These are phyloP conservation scores for Conomelus anceps DNA, from an alignment of 2,888 invertebrate genomes.

Conservation along the genomic window DNA sequence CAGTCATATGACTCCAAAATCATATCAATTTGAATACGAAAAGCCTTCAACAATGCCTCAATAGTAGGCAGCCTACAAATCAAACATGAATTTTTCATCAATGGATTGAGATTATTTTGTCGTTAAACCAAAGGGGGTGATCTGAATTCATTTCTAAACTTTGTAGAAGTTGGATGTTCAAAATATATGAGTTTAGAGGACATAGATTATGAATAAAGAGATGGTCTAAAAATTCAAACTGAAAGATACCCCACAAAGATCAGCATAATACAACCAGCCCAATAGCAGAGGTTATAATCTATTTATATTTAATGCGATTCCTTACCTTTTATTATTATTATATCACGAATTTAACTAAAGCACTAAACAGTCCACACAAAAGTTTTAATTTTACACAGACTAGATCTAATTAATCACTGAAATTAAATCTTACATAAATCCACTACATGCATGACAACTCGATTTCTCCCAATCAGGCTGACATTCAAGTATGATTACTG, in stretches of 20 bases:
- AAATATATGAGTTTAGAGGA: neutral
- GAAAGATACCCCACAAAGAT: neutral
- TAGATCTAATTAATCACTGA: neutral
- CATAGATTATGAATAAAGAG: neutral
- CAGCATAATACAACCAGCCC: neutral
- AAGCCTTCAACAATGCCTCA: neutral
- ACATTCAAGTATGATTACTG: neutral
- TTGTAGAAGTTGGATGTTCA: neutral
- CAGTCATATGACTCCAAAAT: neutral
- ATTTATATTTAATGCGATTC: neutral
- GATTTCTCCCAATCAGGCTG: neutral
- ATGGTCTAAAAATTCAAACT: neutral
- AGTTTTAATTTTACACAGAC: neutral
- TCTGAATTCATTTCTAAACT: too few species aligned
- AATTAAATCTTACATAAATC: neutral
- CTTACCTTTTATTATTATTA: neutral
- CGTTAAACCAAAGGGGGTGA: too few species aligned
- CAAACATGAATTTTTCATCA: neutral
- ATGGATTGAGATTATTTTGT: neutral
- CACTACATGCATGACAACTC: conserved; percentile 9
- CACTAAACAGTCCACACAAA: neutral
- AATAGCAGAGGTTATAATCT: neutral
- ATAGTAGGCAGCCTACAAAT: neutral
- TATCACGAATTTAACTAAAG: neutral
- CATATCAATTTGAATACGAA: neutral